Conservation (phyloP, 2,113 vertebrate genomes). For the Gambusia holbrooki region DNA sequence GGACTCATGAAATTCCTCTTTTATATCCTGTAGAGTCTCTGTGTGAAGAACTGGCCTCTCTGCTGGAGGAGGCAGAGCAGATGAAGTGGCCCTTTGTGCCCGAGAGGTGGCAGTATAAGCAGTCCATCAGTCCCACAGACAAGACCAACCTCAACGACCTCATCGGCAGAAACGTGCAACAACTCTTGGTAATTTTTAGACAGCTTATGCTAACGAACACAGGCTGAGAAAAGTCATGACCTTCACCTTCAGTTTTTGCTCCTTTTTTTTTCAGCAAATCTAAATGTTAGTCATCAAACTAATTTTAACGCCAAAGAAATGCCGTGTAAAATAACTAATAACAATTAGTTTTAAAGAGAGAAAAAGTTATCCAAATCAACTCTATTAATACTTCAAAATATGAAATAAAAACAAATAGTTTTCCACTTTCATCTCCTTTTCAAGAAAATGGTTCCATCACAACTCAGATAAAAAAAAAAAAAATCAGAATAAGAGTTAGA, state of each 20-base stretch:
- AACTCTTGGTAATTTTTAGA: conserved; percentile 84
- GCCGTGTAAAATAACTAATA: no score
- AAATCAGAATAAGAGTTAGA: no score
- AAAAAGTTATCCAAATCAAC: not conserved
- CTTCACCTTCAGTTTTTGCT: no score
- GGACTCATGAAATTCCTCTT: rapidly evolving
- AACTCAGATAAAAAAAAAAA: no score
- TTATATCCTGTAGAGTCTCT: conserved; percentile 77
- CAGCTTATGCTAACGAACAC: no score
- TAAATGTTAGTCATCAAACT: no score
- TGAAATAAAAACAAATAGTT: no score
- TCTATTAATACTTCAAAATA: not conserved
- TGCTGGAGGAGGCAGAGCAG: conserved; percentile 89
- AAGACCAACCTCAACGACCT: conserved; percentile 92
- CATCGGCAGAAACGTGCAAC: conserved; percentile 79
- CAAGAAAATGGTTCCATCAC: no score
- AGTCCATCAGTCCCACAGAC: conserved; percentile 82
- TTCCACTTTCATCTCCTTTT: no score
- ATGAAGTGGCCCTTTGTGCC: conserved; percentile 98
- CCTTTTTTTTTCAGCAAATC: no score
- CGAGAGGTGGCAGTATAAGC: conserved; percentile 97
- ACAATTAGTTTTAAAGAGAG: not conserved
- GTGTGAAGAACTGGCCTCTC: conserved; percentile 83
- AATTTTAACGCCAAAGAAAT: no score
- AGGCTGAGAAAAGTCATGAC: no score